phyloP scores from a whole-genome alignment of 2,113 vertebrate genomes.

The Lasiurus cinereus region DNA sequence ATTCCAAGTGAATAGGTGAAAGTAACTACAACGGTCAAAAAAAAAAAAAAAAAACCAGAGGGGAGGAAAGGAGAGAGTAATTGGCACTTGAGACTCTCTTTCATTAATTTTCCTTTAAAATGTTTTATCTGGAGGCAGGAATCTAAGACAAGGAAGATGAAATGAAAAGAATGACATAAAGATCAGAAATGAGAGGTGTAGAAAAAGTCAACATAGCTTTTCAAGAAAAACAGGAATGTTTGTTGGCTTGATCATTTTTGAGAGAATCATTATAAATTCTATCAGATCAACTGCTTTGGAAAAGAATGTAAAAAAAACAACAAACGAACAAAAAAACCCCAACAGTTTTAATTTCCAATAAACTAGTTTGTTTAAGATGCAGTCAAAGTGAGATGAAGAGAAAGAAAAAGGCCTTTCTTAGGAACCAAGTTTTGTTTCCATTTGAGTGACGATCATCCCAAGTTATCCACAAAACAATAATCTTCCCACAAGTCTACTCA shows the following conservation, averaged over 20 bases:
- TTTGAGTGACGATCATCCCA: background rate
- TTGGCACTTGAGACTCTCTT: background rate
- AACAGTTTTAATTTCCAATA: background rate
- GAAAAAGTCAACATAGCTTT: conserved; percentile 2
- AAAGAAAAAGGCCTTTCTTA: conserved; percentile 55
- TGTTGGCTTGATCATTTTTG: conserved; percentile 3
- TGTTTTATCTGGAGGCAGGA: background rate
- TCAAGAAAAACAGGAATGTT: conserved; percentile 44
- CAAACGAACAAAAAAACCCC: background rate
- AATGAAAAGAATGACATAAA: background rate
- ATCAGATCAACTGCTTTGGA: conserved; percentile 3
- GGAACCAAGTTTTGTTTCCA: conserved; percentile 27
- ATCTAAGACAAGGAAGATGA: conserved; percentile 22
- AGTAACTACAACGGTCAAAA: conserved; percentile 19
- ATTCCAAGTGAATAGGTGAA: conserved; percentile 36
- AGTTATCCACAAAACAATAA: conserved; percentile 32
- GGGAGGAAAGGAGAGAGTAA: background rate
- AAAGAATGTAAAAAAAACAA: background rate
- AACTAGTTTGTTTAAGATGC: conserved; percentile 28
- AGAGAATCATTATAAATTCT: conserved; percentile 36
- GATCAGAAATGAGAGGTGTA: background rate
- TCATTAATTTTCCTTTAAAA: conserved; percentile 54
- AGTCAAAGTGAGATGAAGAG: conserved; percentile 39
- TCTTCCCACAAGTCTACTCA: conserved; percentile 39
- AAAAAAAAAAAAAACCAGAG: background rate